These are phyloP conservation scores for Megamerina dolium DNA, from an alignment of 2,888 invertebrate species.

Conservation along the genomic window DNA sequence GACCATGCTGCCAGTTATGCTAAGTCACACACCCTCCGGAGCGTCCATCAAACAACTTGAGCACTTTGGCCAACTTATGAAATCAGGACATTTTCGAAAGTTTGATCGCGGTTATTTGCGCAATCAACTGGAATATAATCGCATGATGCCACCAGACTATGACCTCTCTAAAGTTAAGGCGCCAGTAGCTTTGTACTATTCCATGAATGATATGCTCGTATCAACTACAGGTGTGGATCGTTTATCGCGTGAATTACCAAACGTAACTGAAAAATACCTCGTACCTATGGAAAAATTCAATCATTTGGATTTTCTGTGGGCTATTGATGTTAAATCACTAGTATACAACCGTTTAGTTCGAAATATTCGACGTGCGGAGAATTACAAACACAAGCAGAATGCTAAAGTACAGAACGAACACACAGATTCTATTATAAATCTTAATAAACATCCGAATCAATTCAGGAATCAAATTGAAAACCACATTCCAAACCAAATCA, in stretches of 20 bases:
- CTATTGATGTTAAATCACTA: slow-evolving; percentile 50
- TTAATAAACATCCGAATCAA: slow-evolving; percentile 4
- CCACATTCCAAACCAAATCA: slow-evolving; percentile 13
- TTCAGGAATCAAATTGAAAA: slow-evolving; percentile 14
- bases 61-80: slow-evolving; percentile 49
- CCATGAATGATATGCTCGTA: slow-evolving; percentile 61
- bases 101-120: slow-evolving; percentile 48
- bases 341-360: slow-evolving; percentile 49
- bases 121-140: slow-evolving; percentile 53
- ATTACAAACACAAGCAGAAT: slow-evolving; percentile 36
- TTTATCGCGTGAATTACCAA: slow-evolving; percentile 52
- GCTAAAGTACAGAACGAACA: slow-evolving; percentile 24
- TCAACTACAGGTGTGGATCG: slow-evolving; percentile 54
- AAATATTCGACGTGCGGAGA: slow-evolving; percentile 44
- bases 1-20: slow-evolving; percentile 49
- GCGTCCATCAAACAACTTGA: slow-evolving; percentile 48
- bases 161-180: slow-evolving; percentile 52
- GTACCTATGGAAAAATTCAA: slow-evolving; percentile 54
- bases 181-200: slow-evolving; percentile 56
- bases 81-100: slow-evolving; percentile 49
- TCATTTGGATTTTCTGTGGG: slow-evolving; percentile 57
- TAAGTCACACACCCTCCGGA: slow-evolving; percentile 49
- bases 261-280: slow-evolving; percentile 53
- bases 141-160: slow-evolving; percentile 52
- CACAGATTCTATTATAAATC: neutral